Percentiles rank a stretch among this genome's conserved stretches.
phyloP scores from a whole-genome alignment of 2,888 invertebrate genomes.

The Branchellion lobata region DNA sequence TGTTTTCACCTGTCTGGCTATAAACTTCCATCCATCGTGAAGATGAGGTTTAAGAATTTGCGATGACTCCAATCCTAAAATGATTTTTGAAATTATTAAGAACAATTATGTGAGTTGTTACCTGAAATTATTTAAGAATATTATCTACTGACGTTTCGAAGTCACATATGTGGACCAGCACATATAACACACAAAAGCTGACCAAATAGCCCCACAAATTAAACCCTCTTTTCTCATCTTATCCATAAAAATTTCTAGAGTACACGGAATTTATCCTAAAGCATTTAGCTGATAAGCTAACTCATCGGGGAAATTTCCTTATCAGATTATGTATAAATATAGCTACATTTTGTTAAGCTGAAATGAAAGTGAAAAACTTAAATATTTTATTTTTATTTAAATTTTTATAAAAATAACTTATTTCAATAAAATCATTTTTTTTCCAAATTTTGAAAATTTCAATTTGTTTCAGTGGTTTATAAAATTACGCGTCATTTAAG shows the following conservation, averaged over 20 bases:
- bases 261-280: too few species aligned
- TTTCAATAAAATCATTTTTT: too few species aligned
- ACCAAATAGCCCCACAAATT: conserved; percentile 3
- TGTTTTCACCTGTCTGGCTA: background rate
- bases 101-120: background rate
- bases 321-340: too few species aligned
- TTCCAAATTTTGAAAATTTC: background rate
- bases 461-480: background rate
- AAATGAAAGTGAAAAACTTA: too few species aligned
- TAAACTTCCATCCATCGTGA: background rate
- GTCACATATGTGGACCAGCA: background rate
- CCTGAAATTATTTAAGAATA: background rate
- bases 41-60: background rate
- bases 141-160: background rate
- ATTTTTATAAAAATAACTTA: too few species aligned
- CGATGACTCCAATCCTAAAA: background rate
- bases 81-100: background rate
- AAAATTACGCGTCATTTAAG: background rate
- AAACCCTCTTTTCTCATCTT: background rate
- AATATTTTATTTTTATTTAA: too few species aligned
- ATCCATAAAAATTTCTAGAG: too few species aligned
- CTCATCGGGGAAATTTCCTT: too few species aligned
- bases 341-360: too few species aligned
- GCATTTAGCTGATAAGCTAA: too few species aligned
- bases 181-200: background rate